These are phyloP conservation scores for Fragum fragum DNA, from an alignment of 2,888 invertebrate genomes.

Conservation along the genomic window DNA sequence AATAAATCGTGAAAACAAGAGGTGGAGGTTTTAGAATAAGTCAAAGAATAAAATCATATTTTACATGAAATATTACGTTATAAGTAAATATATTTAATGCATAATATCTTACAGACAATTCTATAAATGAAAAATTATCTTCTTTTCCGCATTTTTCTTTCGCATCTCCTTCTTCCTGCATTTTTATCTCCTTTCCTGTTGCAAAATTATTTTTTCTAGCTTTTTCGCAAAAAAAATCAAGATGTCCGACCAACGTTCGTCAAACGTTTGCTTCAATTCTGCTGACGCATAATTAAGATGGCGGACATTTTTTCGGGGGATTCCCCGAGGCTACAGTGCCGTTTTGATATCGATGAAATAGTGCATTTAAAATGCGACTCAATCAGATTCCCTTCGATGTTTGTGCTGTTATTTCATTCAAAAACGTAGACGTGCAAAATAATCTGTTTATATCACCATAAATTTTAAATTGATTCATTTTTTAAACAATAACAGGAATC, in stretches of 20 bases:
- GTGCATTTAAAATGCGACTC: too few relatives aligned
- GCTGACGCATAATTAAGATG: constrained; percentile 65
- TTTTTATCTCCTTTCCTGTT: not conserved
- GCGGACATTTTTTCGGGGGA: constrained; percentile 38
- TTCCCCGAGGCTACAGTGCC: not conserved
- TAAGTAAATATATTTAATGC: too few relatives aligned
- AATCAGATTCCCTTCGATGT: too few relatives aligned
- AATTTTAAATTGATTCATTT: too few relatives aligned
- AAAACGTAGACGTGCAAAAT: too few relatives aligned
- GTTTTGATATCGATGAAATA: not conserved
- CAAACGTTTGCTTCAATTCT: constrained; percentile 61
- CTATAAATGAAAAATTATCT: not conserved
- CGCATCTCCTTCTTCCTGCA: not conserved
- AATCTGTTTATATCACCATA: too few relatives aligned
- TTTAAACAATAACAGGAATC: too few relatives aligned
- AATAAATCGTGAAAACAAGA: too few relatives aligned
- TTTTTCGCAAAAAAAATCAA: constrained; percentile 2
- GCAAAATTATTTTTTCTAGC: not conserved
- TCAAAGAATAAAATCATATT: too few relatives aligned
- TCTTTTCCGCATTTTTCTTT: not conserved
- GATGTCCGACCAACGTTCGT: constrained; percentile 36
- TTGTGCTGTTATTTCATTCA: too few relatives aligned
- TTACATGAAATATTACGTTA: too few relatives aligned
- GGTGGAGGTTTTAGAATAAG: too few relatives aligned
- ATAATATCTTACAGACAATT: not conserved